Evolutionary conservation across 2,113 vertebrate genomes (phyloP).

Genomic region (Rhynchomys soricoides): DNA sequence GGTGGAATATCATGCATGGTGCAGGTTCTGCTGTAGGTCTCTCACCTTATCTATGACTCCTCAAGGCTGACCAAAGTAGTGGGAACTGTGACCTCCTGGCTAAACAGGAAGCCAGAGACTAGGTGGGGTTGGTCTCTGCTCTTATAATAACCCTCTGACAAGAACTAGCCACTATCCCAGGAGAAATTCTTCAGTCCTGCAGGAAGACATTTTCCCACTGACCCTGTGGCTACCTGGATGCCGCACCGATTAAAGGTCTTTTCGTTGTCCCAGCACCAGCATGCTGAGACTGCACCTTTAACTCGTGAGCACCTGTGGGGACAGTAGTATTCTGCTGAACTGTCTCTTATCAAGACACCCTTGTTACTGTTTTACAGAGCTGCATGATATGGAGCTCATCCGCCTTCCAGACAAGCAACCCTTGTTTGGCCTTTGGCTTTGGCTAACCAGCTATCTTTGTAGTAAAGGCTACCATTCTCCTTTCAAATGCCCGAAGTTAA

Average conservation of each 20-base stretch:
- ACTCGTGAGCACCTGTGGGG: not conserved
- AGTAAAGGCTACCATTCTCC: not conserved
- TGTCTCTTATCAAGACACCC: no score
- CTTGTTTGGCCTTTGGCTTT: not conserved
- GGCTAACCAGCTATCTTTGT: not conserved
- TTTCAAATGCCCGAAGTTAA: not conserved
- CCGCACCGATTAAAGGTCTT: not conserved
- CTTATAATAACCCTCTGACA: not conserved
- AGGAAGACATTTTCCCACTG: not conserved
- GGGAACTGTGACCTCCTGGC: not conserved
- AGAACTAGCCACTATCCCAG: not conserved
- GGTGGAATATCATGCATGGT: not conserved
- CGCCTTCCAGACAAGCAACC: not conserved
- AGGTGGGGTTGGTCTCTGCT: not conserved
- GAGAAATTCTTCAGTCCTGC: not conserved
- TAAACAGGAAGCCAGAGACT: not conserved
- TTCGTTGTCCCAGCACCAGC: not conserved
- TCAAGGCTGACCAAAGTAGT: not conserved
- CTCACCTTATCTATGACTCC: not conserved
- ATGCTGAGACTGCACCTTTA: not conserved
- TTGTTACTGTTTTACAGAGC: not conserved
- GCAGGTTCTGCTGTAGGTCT: not conserved
- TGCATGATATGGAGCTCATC: not conserved
- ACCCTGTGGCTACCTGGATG: not conserved
- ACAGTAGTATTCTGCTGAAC: not conserved